Percentiles rank a stretch among this genome's conserved stretches.
phyloP scores from a whole-genome alignment of 2,888 invertebrate genomes.

The Embidobia sp. region DNA sequence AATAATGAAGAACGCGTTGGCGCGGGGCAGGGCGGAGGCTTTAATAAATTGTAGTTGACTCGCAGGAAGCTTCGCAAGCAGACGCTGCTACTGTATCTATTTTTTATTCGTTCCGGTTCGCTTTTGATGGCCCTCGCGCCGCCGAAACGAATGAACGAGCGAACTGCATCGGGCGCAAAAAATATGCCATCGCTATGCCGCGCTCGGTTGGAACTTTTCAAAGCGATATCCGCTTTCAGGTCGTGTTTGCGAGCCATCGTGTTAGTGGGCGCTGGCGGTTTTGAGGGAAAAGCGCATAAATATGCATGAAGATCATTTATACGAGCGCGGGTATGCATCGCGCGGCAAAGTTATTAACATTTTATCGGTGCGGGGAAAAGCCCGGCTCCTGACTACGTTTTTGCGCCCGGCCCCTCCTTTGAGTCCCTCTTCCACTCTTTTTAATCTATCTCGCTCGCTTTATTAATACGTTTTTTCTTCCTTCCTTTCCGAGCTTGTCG shows the following conservation, averaged over 20 bases:
- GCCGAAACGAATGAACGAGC: slow-evolving; percentile 56
- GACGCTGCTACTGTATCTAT: slow-evolving; percentile 60
- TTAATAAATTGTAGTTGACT: slow-evolving; percentile 62
- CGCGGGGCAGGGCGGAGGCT: slow-evolving; percentile 2
- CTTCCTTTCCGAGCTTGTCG: slow-evolving; percentile 36
- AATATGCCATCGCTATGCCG: slow-evolving; percentile 63
- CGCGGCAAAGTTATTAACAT: slow-evolving; percentile 75
- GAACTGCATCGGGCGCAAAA: slow-evolving; percentile 57
- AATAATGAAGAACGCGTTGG: slow-evolving; percentile 52
- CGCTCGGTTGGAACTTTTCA: slow-evolving; percentile 77
- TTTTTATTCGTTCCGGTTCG: slow-evolving; percentile 53
- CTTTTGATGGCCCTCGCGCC: slow-evolving; percentile 61
- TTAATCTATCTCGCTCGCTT: slow-evolving; percentile 18
- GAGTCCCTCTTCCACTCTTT: slow-evolving; percentile 24
- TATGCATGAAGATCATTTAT: slow-evolving; percentile 81
- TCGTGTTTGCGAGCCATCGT: slow-evolving; percentile 74
- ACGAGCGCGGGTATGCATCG: slow-evolving; percentile 70
- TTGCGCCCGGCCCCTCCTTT: slow-evolving; percentile 50
- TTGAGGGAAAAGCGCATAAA: slow-evolving; percentile 79
- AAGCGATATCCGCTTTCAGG: slow-evolving; percentile 77
- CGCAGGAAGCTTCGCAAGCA: slow-evolving; percentile 55
- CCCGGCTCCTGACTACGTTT: slow-evolving; percentile 25
- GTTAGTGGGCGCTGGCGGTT: slow-evolving; percentile 75
- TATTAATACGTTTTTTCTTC: slow-evolving; percentile 37
- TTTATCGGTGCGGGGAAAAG: slow-evolving; percentile 70